These are phyloP conservation scores for Platycheirus rosarum DNA, from an alignment of 2,888 invertebrate species.

Conservation along the genomic window DNA sequence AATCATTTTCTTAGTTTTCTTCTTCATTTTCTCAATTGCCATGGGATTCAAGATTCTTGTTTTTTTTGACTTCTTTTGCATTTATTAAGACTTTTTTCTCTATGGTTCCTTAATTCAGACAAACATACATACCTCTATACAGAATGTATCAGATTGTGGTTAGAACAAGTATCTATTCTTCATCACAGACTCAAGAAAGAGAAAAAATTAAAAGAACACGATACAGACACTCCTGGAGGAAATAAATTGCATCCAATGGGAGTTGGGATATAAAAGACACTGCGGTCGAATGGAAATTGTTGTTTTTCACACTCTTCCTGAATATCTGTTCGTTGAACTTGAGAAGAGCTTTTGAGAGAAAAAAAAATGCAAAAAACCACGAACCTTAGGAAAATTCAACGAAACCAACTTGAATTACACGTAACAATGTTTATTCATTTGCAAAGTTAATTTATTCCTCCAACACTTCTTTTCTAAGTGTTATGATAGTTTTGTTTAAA, in stretches of 20 bases:
- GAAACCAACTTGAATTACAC: no score
- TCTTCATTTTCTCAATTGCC: conserved; percentile 43
- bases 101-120: conserved; percentile 31
- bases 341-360: not conserved
- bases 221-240: conserved; percentile 56
- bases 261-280: conserved; percentile 11
- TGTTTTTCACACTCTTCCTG: conserved; percentile 40
- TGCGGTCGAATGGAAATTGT: conserved; percentile 38
- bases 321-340: conserved; percentile 70
- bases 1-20: conserved; percentile 55
- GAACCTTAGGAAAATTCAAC: conserved; percentile 10
- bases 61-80: not conserved
- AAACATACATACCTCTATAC: no score
- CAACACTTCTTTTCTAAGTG: conserved; percentile 47
- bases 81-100: conserved; percentile 19
- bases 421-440: no score
- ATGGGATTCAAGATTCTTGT: conserved; percentile 42
- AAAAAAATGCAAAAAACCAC: not conserved
- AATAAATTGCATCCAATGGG: conserved; percentile 67
- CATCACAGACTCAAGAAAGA: conserved; percentile 19
- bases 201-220: conserved; percentile 11
- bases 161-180: conserved; percentile 54
- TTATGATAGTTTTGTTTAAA: not conserved
- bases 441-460: conserved; percentile 48
- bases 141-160: conserved; percentile 45